Percentiles rank a stretch among this genome's conserved stretches.
phyloP scores from a whole-genome alignment of 2,113 vertebrate species.

The Trochalopteron elliotii region DNA sequence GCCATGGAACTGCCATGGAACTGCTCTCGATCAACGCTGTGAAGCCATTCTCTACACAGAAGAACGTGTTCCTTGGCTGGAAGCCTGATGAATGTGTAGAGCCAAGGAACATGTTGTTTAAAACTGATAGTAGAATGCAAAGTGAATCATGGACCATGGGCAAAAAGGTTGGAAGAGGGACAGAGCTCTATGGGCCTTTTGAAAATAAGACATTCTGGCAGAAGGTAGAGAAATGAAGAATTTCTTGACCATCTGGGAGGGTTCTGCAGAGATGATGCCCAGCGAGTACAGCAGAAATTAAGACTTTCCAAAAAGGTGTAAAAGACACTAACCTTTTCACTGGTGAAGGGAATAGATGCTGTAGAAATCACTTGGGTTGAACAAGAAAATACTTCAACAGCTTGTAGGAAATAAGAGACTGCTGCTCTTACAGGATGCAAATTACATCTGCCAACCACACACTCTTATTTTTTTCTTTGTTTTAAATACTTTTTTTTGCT shows the following conservation, averaged over 20 bases:
- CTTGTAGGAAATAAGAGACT: background rate
- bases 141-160: background rate
- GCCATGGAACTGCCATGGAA: background rate
- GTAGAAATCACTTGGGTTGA: background rate
- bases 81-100: slow-evolving; percentile 9
- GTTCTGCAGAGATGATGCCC: background rate
- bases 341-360: background rate
- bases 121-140: slow-evolving; percentile 13
- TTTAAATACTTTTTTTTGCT: background rate
- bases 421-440: background rate
- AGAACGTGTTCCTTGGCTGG: slow-evolving; percentile 28
- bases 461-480: background rate
- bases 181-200: background rate
- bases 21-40: background rate
- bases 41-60: background rate
- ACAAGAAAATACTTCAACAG: background rate
- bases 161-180: background rate
- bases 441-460: background rate
- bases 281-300: background rate
- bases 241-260: background rate
- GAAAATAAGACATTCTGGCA: background rate
- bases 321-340: background rate
- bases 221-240: background rate
- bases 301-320: background rate
- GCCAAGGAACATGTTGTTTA: slow-evolving; percentile 45